Percentiles rank a stretch among this genome's conserved stretches.
These are phyloP conservation scores for Microctonus hyperodae DNA, from an alignment of 2,888 invertebrate species.

Conservation along the genomic window DNA sequence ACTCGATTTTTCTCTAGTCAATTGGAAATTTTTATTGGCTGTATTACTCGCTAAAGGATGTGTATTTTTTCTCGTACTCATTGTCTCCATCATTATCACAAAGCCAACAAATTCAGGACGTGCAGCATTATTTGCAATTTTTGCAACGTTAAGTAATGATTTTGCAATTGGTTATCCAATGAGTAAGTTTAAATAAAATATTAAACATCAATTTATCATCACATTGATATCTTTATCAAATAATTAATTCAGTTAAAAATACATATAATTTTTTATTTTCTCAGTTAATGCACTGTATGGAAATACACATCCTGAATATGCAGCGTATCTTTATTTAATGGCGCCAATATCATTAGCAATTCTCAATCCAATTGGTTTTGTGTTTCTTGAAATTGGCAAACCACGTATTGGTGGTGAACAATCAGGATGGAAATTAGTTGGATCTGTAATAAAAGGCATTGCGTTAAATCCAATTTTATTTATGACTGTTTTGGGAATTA, in stretches of 20 bases:
- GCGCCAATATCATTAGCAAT: conserved; percentile 93
- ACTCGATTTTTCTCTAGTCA: conserved; percentile 82
- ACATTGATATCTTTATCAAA: not conserved
- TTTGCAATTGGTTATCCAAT: conserved; percentile 97
- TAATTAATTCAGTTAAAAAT: too few relatives aligned
- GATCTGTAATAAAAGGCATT: conserved; percentile 70
- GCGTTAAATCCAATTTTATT: conserved; percentile 87
- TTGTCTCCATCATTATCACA: conserved; percentile 80
- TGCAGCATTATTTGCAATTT: conserved; percentile 92
- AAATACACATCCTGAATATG: conserved; percentile 87
- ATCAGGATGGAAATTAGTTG: conserved; percentile 46
- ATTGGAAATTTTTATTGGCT: conserved; percentile 90
- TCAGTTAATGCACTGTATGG: conserved; percentile 86
- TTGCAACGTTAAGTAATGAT: conserved; percentile 96
- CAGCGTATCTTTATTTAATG: conserved; percentile 89
- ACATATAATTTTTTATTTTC: conserved; percentile 51
- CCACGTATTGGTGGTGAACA: conserved; percentile 58
- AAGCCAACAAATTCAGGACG: conserved; percentile 82
- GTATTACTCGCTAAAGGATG: conserved; percentile 85
- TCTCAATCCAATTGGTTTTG: conserved; percentile 90
- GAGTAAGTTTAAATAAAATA: conserved; percentile 67
- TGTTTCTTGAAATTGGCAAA: conserved; percentile 84
- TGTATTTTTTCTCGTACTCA: conserved; percentile 81
- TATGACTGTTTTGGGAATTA: conserved; percentile 91
- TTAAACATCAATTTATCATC: not conserved